A percentile compares a stretch with the other conserved stretches of the same genome.
phyloP scores from a whole-genome alignment of 2,888 invertebrate species.

The Trissonchulus sp. region DNA sequence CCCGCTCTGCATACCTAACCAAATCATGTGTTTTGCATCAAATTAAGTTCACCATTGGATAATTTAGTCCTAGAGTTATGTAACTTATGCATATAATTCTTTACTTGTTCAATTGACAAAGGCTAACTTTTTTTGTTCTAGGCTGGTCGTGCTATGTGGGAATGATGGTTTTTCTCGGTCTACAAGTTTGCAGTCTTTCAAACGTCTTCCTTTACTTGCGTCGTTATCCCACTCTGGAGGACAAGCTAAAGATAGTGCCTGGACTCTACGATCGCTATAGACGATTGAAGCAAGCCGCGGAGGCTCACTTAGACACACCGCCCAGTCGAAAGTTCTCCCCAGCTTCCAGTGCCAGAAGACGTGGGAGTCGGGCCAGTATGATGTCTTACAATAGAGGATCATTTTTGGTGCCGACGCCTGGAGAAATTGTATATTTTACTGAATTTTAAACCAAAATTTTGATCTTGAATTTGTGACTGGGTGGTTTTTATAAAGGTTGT shows the following conservation, averaged over 20 bases:
- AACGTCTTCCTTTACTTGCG: constrained; percentile 30
- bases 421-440: background rate
- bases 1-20: too few relatives aligned
- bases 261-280: background rate
- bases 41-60: too few relatives aligned
- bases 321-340: background rate
- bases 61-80: too few relatives aligned
- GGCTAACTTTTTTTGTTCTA: constrained; percentile 15
- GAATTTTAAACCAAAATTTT: too few relatives aligned
- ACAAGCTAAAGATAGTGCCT: constrained; percentile 1
- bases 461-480: too few relatives aligned
- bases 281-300: background rate
- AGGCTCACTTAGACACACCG: background rate
- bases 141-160: constrained; percentile 26
- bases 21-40: too few relatives aligned
- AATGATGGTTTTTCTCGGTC: constrained; percentile 20
- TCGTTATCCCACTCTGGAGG: constrained; percentile 23
- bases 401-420: background rate
- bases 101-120: too few relatives aligned
- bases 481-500: too few relatives aligned
- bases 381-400: background rate
- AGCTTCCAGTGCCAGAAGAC: background rate
- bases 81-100: too few relatives aligned
- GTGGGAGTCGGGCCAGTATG: background rate
- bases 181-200: constrained; percentile 27